Conservation (phyloP, 2,113 vertebrate genomes). For the Protobothrops flavoviridis region DNA sequence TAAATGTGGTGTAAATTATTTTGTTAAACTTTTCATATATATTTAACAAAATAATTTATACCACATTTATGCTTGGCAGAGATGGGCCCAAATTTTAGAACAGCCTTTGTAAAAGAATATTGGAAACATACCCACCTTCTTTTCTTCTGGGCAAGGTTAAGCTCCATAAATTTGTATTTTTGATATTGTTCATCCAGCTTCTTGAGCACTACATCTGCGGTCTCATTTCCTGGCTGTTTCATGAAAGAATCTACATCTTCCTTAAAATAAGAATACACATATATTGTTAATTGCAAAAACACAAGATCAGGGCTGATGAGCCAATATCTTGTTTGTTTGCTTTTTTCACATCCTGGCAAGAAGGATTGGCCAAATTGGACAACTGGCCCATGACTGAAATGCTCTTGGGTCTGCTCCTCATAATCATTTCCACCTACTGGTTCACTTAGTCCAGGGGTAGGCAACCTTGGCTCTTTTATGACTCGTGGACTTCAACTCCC, state of each 20-base stretch:
- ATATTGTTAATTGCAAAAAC: not conserved
- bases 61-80: not conserved
- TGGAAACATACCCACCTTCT: constrained; percentile 76
- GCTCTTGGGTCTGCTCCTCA: not conserved
- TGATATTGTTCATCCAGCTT: constrained; percentile 96
- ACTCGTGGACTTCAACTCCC: too few relatives aligned
- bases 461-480: too few relatives aligned
- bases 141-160: constrained; percentile 97
- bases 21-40: too few relatives aligned
- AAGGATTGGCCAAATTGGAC: not conserved
- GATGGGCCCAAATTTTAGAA: not conserved
- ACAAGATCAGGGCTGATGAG: not conserved
- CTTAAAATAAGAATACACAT: constrained; percentile 67
- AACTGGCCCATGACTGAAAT: not conserved
- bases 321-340: not conserved
- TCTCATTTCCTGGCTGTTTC: constrained; percentile 95
- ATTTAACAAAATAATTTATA: not conserved
- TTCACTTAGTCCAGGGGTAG: not conserved
- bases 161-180: constrained; percentile 99
- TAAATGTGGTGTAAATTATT: too few relatives aligned
- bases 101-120: not conserved
- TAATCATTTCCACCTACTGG: not conserved
- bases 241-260: constrained; percentile 98
- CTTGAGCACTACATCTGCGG: constrained; percentile 87
- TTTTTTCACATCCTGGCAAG: not conserved